Evolutionary conservation across 2,888 invertebrate genomes (phyloP).

Genomic region (Mythimna albipuncta): DNA sequence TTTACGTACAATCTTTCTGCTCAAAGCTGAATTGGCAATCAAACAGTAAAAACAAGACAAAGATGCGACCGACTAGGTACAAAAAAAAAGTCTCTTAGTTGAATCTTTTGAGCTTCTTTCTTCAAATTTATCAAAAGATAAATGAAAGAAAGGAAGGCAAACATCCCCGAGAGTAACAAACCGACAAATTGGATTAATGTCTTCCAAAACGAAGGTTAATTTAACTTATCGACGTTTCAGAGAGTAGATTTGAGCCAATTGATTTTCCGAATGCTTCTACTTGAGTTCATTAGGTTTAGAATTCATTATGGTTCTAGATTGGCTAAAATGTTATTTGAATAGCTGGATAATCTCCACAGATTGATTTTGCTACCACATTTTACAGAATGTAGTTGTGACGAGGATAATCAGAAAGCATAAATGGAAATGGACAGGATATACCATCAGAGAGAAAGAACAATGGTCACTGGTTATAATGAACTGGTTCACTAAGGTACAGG

Average conservation of each 20-base stretch:
- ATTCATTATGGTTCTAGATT: constrained; percentile 4
- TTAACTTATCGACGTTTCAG: constrained; percentile 48
- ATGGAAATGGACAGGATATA: too few relatives aligned
- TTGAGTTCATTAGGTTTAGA: constrained; percentile 1
- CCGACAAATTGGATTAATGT: constrained; percentile 69
- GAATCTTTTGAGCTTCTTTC: constrained; percentile 42
- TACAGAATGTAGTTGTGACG: neutral
- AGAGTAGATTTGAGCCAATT: constrained; percentile 28
- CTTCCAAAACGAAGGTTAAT: constrained; percentile 59
- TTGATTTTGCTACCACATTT: neutral
- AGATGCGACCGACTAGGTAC: too few relatives aligned
- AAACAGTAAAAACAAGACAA: neutral
- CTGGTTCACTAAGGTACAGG: too few relatives aligned
- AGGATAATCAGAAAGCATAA: too few relatives aligned
- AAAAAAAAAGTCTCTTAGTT: neutral
- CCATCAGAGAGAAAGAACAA: too few relatives aligned
- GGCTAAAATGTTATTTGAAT: neutral
- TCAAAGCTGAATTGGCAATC: neutral
- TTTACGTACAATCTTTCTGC: neutral
- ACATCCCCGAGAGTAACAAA: constrained; percentile 61
- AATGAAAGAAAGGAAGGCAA: constrained; percentile 43
- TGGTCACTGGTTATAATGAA: too few relatives aligned
- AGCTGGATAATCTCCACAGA: neutral
- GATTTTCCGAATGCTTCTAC: constrained; percentile 21
- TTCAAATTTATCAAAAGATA: constrained; percentile 56